Percentiles rank a stretch among this genome's conserved stretches.
phyloP scores from a whole-genome alignment of 2,113 vertebrate species.

The Sisor rabdophorus region DNA sequence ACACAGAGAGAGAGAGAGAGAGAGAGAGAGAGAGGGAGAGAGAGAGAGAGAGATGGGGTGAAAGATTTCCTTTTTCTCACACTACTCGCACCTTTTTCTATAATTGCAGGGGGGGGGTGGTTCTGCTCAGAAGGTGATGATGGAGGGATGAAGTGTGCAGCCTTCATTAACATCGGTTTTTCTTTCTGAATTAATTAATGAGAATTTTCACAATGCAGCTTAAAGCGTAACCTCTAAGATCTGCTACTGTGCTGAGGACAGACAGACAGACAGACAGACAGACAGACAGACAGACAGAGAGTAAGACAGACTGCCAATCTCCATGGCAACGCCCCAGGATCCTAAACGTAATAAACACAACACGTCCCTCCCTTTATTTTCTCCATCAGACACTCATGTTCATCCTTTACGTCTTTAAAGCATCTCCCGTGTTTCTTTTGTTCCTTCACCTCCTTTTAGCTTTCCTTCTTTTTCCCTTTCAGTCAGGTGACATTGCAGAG shows the following conservation, averaged over 20 bases:
- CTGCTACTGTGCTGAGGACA: neutral
- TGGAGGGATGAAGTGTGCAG: neutral
- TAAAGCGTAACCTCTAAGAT: neutral
- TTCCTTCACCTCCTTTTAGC: conserved; percentile 17
- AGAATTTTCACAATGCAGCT: neutral
- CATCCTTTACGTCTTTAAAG: neutral
- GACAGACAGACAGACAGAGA: neutral
- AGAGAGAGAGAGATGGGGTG: neutral
- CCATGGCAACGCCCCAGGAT: conserved; percentile 40
- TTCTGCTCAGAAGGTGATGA: neutral
- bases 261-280: neutral
- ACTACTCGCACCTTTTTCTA: too few relatives aligned
- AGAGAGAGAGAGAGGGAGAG: neutral
- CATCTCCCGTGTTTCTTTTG: too few relatives aligned
- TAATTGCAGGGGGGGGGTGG: too few relatives aligned
- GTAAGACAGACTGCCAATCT: conserved; percentile 15
- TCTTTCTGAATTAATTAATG: neutral
- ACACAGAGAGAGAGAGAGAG: too few relatives aligned
- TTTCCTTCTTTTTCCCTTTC: conserved; percentile 13
- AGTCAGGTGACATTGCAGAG: neutral
- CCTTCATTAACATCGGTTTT: neutral
- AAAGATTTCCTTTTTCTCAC: too few relatives aligned
- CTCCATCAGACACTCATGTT: neutral
- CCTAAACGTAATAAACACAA: conserved; percentile 1
- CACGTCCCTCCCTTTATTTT: neutral